Base-by-base conservation (phyloP, 2,888 invertebrate genomes). In the Acanthoscelides obtectus region DNA sequence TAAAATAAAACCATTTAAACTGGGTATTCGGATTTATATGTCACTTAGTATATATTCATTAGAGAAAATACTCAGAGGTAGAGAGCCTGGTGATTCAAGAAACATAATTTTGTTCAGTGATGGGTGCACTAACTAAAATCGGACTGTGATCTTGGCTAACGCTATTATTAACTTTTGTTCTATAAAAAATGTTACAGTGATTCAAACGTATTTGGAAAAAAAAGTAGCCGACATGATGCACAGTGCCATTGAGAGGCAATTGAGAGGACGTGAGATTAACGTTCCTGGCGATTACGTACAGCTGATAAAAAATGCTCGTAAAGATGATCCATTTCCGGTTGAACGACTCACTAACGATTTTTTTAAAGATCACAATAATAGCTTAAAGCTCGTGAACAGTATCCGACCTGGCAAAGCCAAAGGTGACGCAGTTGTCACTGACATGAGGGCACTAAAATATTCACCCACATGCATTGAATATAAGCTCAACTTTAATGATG, bases 191-290 rank as follows among this genome's bases (percentile, higher is more conserved):
- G 74, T 77, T n/a, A 72, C 68, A 1, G 79, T 82, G 70, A 73
- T 74, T 21, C 80, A 81, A 71, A 83, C 82, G 69, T 81, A 73
- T 70, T 72, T 81, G 3, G 79, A 77, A 64, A 79, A 81, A 74
- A 81, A 79, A 76, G 79, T 80, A 70, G 73, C 76, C 21, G 79
- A 81, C 70, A 76, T 75, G 0, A 77, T 81, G 20, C 81, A 81
- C 70, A 71, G 73, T 21, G 66, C 69, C 22, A 78, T 81, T 22
- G 80, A 81, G 75, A 69, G 69, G 20, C 71, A 75, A n/a, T 22
- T 76, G 8, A 75, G 74, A 70, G 74, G 72, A 6, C 70, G 22
- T 67, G 66, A 70, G n/a, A 74, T 75, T n/a, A 71, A 75, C 68
- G 65, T 76, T 6, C 79, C 79, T 27, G 72, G 66, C 8, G 77